phyloP scores from a whole-genome alignment of 2,888 invertebrate genomes.

The Pollenia labialis region DNA sequence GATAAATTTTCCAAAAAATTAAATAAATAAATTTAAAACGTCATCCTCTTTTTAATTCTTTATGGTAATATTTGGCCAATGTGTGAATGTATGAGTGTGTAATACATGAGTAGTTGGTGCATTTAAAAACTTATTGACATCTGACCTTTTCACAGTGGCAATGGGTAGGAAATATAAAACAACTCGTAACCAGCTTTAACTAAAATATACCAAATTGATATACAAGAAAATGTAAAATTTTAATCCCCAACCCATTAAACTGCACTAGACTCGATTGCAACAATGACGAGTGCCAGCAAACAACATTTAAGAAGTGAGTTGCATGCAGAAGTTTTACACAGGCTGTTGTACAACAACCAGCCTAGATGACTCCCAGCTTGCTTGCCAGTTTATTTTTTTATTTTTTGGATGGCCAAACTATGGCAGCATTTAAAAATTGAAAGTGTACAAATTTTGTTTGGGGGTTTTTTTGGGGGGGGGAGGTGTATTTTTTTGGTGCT shows the following conservation, averaged over 20 bases:
- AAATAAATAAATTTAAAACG: conserved; percentile 51
- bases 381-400: conserved; percentile 1
- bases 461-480: conserved; percentile 16
- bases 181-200: conserved; percentile 22
- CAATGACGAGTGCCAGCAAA: conserved; percentile 29
- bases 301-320: conserved; percentile 13
- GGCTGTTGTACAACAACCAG: conserved; percentile 2
- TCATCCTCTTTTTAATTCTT: conserved; percentile 59
- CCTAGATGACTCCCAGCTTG: conserved; percentile 11
- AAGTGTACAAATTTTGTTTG: conserved; percentile 68
- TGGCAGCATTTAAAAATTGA: conserved; percentile 70
- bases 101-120: conserved; percentile 33
- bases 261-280: conserved; percentile 51
- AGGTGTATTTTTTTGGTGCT: conserved; percentile 8
- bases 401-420: conserved; percentile 45
- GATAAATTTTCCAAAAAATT: conserved; percentile 37
- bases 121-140: conserved; percentile 68
- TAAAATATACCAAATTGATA: conserved; percentile 20
- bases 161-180: conserved; percentile 51
- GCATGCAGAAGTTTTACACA: conserved; percentile 32
- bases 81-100: not conserved
- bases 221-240: conserved; percentile 23
- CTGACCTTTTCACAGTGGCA: conserved; percentile 73
- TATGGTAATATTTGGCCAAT: conserved; percentile 41
- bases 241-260: conserved; percentile 67